A percentile compares a stretch with the other conserved stretches of the same genome.
phyloP scores from a whole-genome alignment of 2,113 vertebrate species.

The Osmerus eperlanus region DNA sequence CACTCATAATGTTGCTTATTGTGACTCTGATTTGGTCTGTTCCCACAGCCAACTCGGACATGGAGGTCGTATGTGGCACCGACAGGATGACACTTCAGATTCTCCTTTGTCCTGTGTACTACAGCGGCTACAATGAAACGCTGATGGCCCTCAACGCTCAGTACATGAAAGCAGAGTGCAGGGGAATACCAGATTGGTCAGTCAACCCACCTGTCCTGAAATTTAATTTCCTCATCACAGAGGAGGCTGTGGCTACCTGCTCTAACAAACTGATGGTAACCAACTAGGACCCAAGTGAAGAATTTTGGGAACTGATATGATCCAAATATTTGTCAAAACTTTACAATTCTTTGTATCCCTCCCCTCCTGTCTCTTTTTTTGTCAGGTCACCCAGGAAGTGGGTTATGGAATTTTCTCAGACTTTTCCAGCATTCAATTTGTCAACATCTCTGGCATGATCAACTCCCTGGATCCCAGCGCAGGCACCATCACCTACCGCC shows the following conservation, averaged over 20 bases:
- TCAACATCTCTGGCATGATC: constrained; percentile 69
- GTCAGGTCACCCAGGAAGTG: constrained; percentile 47
- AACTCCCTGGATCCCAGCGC: constrained; percentile 53
- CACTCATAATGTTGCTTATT: background rate
- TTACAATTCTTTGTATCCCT: background rate
- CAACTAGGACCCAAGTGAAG: background rate
- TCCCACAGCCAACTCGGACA: constrained; percentile 62
- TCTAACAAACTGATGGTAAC: constrained; percentile 56
- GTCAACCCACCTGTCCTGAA: constrained; percentile 57
- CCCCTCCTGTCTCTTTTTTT: background rate
- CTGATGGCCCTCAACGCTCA: constrained; percentile 67
- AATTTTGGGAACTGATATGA: background rate
- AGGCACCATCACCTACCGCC: constrained; percentile 67
- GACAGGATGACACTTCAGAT: constrained; percentile 60
- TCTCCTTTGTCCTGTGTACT: constrained; percentile 71
- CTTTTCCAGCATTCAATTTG: constrained; percentile 64
- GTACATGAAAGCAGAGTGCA: constrained; percentile 41
- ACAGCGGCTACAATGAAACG: constrained; percentile 63
- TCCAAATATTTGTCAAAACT: no score
- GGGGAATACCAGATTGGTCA: constrained; percentile 48
- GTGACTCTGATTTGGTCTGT: background rate
- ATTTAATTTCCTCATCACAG: constrained; percentile 64
- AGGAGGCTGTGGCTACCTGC: constrained; percentile 43
- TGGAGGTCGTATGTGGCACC: constrained; percentile 63
- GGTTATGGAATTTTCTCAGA: constrained; percentile 63